Conservation (phyloP, 2,797 vertebrate species). For the Chaenodraco wilsoni region DNA sequence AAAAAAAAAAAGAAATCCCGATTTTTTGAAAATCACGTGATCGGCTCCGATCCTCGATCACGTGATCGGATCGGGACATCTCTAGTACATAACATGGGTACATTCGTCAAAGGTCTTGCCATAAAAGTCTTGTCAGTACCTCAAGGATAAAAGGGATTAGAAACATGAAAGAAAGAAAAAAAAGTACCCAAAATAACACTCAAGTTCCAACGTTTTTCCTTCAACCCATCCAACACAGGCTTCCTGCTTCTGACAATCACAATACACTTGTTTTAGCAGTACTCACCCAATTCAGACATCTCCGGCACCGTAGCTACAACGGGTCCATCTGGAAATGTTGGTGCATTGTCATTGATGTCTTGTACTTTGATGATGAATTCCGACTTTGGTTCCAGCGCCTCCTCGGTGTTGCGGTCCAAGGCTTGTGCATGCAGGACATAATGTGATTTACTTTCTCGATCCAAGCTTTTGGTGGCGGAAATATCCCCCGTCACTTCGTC, state of each 20-base stretch:
- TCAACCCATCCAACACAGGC: constrained; percentile 12
- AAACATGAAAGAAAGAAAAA: constrained; percentile 5
- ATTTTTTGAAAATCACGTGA: too few species aligned
- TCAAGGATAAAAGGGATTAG: constrained; percentile 11
- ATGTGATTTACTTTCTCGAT: constrained; percentile 95
- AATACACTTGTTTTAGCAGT: constrained; percentile 11
- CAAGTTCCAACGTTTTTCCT: constrained; percentile 10
- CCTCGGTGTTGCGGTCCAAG: constrained; percentile 93
- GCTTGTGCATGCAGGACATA: constrained; percentile 98
- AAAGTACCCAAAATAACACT: constrained; percentile 8
- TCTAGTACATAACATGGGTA: not conserved
- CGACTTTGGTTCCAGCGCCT: constrained; percentile 95
- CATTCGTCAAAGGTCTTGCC: constrained; percentile 1
- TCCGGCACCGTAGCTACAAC: constrained; percentile 94
- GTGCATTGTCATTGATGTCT: constrained; percentile 98
- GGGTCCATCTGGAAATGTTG: constrained; percentile 96
- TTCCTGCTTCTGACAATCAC: constrained; percentile 17
- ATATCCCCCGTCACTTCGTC: constrained; percentile 98
- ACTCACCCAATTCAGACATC: constrained; percentile 98
- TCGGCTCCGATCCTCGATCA: too few species aligned
- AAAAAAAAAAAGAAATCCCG: too few species aligned
- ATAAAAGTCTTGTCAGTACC: not conserved
- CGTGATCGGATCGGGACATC: too few species aligned
- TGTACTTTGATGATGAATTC: constrained; percentile 99
- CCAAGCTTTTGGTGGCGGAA: constrained; percentile 96